Base-by-base conservation (phyloP, 1,140 invertebrate species). In the Homalodisca vitripennis region DNA sequence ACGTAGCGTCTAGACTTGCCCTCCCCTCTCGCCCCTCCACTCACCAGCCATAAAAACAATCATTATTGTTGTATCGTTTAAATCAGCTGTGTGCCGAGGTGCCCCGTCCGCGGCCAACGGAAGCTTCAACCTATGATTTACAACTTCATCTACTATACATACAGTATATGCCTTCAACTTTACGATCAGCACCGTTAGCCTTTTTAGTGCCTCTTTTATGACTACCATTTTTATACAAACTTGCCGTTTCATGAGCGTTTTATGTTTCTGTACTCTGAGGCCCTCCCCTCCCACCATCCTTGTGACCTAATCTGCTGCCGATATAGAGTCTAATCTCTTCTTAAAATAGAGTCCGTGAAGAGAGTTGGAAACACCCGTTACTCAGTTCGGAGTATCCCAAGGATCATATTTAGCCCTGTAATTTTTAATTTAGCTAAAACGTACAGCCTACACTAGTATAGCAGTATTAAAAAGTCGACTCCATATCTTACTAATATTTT, bases 1-100 rank as follows among this genome's bases (percentile, higher is more conserved):
- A 51, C 48, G 48, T 51, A 51, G 48, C 48, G 48, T 51, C 48
- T 51, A 51, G 48, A 51, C 48, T 51, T 51, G 48, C 48, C 48
- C 48, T 51, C 48, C 48, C 48, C 48, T 51, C 48, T 20, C 48
- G 14, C 3, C 48, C 3, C 48, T 51, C 6, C n/a, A 20, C 48
- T 51, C 48, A 20, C 48, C 3, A 14, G 48, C 17, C 48, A 22
- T 51, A 51, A 51, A 51, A 51, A 51, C 48, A 51, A 51, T 51
- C 48, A 51, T 51, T 51, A 51, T 51, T 51, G 48, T 51, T 51
- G 48, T 51, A 51, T 20, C 22, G 48, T 51, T 51, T 3, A 51
- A 51, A 51, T 51, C 48, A 51, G 48, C 48, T 51, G 48, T 51
- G 34, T 20, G 48, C 48, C 14, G 17, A 3, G n/a, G 48, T 20